These are phyloP conservation scores for Engystomops pustulosus DNA, from an alignment of 2,113 vertebrate species.

Conservation along the genomic window DNA sequence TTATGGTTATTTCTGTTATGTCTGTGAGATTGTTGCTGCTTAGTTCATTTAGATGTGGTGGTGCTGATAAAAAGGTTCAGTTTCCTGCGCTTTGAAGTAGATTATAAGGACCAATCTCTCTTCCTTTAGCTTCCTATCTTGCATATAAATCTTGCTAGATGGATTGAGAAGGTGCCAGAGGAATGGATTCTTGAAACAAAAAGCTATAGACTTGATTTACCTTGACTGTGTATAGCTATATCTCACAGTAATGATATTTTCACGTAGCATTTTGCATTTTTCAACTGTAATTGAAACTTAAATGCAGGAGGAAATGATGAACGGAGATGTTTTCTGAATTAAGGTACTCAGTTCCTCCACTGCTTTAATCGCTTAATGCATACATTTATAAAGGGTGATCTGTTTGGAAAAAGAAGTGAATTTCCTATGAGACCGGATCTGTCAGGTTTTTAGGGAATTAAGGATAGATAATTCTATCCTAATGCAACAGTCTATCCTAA, in stretches of 20 bases:
- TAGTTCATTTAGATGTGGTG: constrained; percentile 64
- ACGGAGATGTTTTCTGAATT: constrained; percentile 67
- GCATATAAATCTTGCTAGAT: constrained; percentile 61
- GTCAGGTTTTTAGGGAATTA: constrained; percentile 52
- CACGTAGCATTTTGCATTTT: constrained; percentile 67
- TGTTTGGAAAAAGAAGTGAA: constrained; percentile 42
- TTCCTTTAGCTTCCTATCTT: constrained; percentile 65
- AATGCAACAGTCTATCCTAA: constrained; percentile 32
- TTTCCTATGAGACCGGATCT: constrained; percentile 37
- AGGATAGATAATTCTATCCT: constrained; percentile 42
- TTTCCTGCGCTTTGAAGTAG: constrained; percentile 63
- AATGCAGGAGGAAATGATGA: constrained; percentile 72
- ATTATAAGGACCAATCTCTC: constrained; percentile 68
- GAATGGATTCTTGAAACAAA: constrained; percentile 64
- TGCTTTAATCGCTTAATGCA: constrained; percentile 60
- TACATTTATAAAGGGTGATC: constrained; percentile 52
- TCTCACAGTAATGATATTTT: constrained; percentile 67
- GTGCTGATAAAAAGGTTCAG: constrained; percentile 61
- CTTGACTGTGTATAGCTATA: constrained; percentile 62
- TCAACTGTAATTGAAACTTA: constrained; percentile 68
- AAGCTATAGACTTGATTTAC: constrained; percentile 67
- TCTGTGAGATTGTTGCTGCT: constrained; percentile 42
- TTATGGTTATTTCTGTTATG: constrained; percentile 52
- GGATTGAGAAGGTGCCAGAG: constrained; percentile 68
- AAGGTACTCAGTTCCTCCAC: constrained; percentile 64